Evolutionary conservation across 1,140 invertebrate genomes (phyloP).

Genomic region (Meteorus sp.): DNA sequence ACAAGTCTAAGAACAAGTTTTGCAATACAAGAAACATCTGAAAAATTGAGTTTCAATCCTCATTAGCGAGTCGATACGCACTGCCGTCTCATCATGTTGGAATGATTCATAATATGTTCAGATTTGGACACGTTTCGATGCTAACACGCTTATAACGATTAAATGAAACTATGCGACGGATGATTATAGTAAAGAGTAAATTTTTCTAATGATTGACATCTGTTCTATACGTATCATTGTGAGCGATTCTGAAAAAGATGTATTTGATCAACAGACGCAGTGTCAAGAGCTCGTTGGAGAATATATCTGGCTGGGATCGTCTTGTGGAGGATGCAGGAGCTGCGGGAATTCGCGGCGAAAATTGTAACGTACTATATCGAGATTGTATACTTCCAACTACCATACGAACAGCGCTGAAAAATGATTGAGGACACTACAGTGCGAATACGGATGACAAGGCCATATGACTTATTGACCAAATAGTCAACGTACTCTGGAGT

Average conservation of each 20-base stretch:
- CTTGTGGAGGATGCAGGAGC: constrained; percentile 47
- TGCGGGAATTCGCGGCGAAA: constrained; percentile 46
- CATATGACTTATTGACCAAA: neutral
- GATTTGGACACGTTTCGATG: no score
- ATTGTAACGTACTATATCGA: constrained; percentile 50
- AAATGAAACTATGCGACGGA: neutral
- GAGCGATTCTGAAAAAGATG: constrained; percentile 17
- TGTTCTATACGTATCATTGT: no score
- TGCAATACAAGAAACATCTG: no score
- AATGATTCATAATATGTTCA: no score
- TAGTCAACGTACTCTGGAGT: no score
- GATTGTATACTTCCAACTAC: constrained; percentile 35
- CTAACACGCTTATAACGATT: no score
- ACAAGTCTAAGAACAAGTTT: no score
- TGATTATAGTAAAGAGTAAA: no score
- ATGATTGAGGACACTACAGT: neutral
- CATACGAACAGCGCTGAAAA: neutral
- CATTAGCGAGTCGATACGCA: no score
- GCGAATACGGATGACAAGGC: neutral
- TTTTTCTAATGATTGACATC: no score
- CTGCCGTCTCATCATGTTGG: no score
- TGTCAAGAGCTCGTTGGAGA: constrained; percentile 39
- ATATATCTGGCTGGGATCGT: constrained; percentile 45
- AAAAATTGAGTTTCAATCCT: no score
- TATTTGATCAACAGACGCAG: constrained; percentile 28